Percentiles rank a stretch among this genome's conserved stretches.
Conservation (phyloP, 2,797 vertebrate species). For the Nannoperca australis region DNA sequence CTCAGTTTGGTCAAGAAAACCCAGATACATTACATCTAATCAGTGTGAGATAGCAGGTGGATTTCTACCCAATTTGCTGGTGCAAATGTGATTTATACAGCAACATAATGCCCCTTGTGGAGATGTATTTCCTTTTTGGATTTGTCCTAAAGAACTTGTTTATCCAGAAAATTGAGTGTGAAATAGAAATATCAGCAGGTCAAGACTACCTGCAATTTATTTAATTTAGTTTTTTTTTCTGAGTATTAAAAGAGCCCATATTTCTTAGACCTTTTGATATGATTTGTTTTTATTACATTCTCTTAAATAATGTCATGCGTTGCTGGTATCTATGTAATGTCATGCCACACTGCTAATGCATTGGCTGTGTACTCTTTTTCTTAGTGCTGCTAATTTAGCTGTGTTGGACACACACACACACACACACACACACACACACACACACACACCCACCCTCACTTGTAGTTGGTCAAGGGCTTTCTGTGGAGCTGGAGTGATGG, state of each 20-base stretch:
- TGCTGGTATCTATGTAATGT: neutral
- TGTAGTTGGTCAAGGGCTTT: conserved; percentile 42
- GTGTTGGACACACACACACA: conserved; percentile 23
- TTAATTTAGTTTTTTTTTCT: neutral
- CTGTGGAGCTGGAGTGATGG: conserved; percentile 8
- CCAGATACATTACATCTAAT: conserved; percentile 60
- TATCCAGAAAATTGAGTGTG: conserved; percentile 37
- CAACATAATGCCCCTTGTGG: conserved; percentile 37
- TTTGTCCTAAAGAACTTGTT: conserved; percentile 42
- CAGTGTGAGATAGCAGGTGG: conserved; percentile 52
- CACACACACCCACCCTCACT: conserved; percentile 16
- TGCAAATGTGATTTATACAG: conserved; percentile 64
- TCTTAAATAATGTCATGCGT: neutral
- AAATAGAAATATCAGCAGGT: conserved; percentile 44
- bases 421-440: neutral
- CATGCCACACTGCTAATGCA: conserved; percentile 4
- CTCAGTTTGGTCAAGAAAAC: conserved; percentile 59
- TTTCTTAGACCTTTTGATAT: neutral
- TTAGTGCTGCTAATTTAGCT: conserved; percentile 30
- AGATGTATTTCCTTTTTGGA: conserved; percentile 51
- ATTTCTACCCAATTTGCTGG: conserved; percentile 65
- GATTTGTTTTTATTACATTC: conserved; percentile 3
- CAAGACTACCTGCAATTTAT: conserved; percentile 19
- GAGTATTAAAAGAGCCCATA: neutral
- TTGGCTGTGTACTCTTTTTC: conserved; percentile 5